A percentile compares a stretch with the other conserved stretches of the same genome.
phyloP scores from a whole-genome alignment of 2,797 vertebrate genomes.

The Sebastes minor region DNA sequence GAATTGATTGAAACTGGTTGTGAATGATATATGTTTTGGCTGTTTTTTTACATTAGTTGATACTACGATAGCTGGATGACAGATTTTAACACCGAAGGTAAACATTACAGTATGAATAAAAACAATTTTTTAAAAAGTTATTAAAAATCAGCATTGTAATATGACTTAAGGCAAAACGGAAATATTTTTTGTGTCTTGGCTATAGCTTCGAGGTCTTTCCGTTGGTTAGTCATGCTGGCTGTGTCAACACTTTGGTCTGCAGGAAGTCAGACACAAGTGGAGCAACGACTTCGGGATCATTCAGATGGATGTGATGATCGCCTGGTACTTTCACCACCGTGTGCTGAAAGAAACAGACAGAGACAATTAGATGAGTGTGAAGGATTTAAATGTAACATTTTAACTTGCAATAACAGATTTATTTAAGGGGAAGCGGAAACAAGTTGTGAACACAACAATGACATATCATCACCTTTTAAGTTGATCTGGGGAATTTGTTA shows the following conservation, averaged over 20 bases:
- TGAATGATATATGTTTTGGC: background rate
- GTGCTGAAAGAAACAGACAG: slow-evolving; percentile 54
- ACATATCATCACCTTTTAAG: background rate
- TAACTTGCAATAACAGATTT: background rate
- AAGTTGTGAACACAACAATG: background rate
- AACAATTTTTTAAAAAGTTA: background rate
- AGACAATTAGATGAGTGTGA: background rate
- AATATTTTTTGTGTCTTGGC: background rate
- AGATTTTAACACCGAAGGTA: background rate
- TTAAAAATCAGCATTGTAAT: background rate
- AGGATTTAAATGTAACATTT: background rate
- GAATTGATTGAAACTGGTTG: background rate
- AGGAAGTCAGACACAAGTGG: slow-evolving; percentile 74
- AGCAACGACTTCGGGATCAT: slow-evolving; percentile 69
- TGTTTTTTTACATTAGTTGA: background rate
- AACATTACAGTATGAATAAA: background rate
- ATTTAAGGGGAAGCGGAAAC: background rate
- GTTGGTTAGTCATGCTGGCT: background rate
- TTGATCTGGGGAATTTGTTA: background rate
- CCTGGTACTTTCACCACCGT: slow-evolving; percentile 69
- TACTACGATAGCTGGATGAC: background rate
- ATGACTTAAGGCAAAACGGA: background rate
- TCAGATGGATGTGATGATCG: slow-evolving; percentile 82
- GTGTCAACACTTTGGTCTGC: slow-evolving; percentile 32
- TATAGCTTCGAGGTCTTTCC: slow-evolving; percentile 47